phyloP scores from a whole-genome alignment of 2,888 invertebrate genomes.

The Cephus pulcher region DNA sequence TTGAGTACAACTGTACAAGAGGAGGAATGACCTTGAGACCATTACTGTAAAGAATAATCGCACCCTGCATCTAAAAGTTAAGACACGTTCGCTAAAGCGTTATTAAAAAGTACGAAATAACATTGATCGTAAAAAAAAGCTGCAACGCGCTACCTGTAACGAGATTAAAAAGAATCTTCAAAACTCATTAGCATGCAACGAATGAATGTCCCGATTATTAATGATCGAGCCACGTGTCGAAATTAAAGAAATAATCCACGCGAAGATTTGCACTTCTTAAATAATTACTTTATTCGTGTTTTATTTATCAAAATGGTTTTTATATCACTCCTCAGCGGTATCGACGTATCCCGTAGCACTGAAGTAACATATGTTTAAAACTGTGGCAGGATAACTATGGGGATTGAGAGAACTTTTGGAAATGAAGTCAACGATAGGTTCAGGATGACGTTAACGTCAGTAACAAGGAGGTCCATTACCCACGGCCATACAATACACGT shows the following conservation, averaged over 20 bases:
- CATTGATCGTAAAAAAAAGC: neutral
- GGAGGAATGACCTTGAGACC: neutral
- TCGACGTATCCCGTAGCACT: slow-evolving; percentile 32
- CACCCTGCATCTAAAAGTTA: neutral
- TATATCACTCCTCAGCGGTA: slow-evolving; percentile 48
- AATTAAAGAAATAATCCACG: slow-evolving; percentile 36
- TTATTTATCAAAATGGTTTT: slow-evolving; percentile 61
- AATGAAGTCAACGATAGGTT: neutral
- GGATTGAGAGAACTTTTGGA: neutral
- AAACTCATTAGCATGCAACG: neutral
- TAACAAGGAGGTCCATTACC: neutral
- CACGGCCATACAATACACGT: neutral
- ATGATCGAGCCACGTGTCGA: neutral
- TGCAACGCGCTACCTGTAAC: neutral
- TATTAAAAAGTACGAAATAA: neutral
- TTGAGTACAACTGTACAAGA: neutral
- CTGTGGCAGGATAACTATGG: neutral
- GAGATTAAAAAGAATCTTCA: neutral
- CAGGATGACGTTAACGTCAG: neutral
- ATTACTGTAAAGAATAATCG: neutral
- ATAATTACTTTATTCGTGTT: slow-evolving; percentile 55
- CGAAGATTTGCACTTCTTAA: slow-evolving; percentile 48
- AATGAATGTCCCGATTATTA: neutral
- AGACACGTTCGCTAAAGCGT: neutral
- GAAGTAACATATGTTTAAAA: slow-evolving; percentile 12